A percentile compares a stretch with the other conserved stretches of the same genome.
phyloP scores from a whole-genome alignment of 2,888 invertebrate species.

The Bombylius major region DNA sequence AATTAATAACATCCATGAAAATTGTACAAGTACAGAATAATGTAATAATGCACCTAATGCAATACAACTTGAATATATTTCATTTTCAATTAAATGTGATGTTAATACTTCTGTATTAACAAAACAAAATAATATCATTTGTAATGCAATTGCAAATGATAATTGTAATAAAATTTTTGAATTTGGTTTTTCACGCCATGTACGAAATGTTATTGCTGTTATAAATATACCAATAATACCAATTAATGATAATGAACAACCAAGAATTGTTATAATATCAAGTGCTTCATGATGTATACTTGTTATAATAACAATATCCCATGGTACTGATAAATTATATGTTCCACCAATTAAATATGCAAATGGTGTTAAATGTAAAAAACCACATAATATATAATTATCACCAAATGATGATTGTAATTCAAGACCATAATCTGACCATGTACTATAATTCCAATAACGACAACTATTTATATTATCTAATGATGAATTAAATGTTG shows the following conservation, averaged over 20 bases:
- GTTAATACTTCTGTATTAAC: slow-evolving; percentile 27
- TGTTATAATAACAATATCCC: slow-evolving; percentile 24
- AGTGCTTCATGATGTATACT: slow-evolving; percentile 37
- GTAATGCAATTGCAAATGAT: slow-evolving; percentile 47
- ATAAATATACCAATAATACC: slow-evolving; percentile 46
- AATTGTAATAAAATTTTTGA: slow-evolving; percentile 53
- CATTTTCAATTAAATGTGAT: slow-evolving; percentile 23
- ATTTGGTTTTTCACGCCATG: slow-evolving; percentile 49
- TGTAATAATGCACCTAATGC: slow-evolving; percentile 49
- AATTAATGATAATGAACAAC: slow-evolving; percentile 45
- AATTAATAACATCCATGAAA: slow-evolving; percentile 61
- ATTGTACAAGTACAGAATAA: slow-evolving; percentile 53
- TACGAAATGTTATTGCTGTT: slow-evolving; percentile 44
- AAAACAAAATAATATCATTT: slow-evolving; percentile 38
- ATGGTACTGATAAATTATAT: slow-evolving; percentile 21
- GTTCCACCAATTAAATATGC: slow-evolving; percentile 40
- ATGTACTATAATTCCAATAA: slow-evolving; percentile 48
- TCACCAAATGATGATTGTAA: slow-evolving; percentile 11
- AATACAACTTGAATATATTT: slow-evolving; percentile 39
- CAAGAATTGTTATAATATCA: slow-evolving; percentile 45
- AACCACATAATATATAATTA: slow-evolving; percentile 37
- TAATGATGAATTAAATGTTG: slow-evolving; percentile 4
- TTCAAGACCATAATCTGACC: slow-evolving; percentile 45
- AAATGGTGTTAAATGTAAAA: slow-evolving; percentile 48
- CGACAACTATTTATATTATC: slow-evolving; percentile 35